These are phyloP conservation scores for Hybognathus amarus DNA, from an alignment of 2,797 vertebrate species.

Conservation along the genomic window DNA sequence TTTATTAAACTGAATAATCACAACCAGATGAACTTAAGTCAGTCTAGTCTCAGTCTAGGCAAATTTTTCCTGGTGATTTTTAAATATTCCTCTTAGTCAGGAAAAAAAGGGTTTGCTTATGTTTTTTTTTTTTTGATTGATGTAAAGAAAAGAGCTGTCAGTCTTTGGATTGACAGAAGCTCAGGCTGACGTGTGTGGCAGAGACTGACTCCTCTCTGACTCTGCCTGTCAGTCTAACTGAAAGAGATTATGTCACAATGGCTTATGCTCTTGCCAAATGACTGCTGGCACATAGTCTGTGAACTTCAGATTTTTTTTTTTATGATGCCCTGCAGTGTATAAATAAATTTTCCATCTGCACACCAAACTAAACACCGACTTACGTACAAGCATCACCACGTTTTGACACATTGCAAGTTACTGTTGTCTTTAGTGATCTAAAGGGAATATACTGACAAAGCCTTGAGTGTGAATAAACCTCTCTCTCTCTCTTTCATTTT, in stretches of 20 bases:
- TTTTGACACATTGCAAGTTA: not conserved
- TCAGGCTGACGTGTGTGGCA: conserved; percentile 27
- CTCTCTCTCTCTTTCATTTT: conserved; percentile 9
- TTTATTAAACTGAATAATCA: conserved; percentile 5
- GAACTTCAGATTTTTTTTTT: conserved; percentile 7
- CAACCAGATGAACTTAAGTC: conserved; percentile 23
- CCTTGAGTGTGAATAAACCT: not conserved
- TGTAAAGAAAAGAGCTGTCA: not conserved
- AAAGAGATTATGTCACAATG: conserved; percentile 47
- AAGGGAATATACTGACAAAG: conserved; percentile 5
- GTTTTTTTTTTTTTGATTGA: not conserved
- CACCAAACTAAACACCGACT: not conserved
- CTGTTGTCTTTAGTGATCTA: conserved; percentile 3
- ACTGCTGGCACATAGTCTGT: conserved; percentile 35
- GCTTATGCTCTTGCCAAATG: conserved; percentile 35
- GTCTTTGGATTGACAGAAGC: conserved; percentile 24
- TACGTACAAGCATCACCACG: not conserved
- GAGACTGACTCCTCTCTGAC: conserved; percentile 18
- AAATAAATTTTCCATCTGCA: conserved; percentile 32
- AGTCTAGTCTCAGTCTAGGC: not conserved
- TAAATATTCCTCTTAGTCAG: not conserved
- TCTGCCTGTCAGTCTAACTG: conserved; percentile 36
- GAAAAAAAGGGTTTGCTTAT: not conserved
- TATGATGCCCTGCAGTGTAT: conserved; percentile 15
- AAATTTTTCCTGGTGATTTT: not conserved